Evolutionary conservation across 1,140 invertebrate genomes (phyloP).

Genomic region (Pogonognathellus flavescens): DNA sequence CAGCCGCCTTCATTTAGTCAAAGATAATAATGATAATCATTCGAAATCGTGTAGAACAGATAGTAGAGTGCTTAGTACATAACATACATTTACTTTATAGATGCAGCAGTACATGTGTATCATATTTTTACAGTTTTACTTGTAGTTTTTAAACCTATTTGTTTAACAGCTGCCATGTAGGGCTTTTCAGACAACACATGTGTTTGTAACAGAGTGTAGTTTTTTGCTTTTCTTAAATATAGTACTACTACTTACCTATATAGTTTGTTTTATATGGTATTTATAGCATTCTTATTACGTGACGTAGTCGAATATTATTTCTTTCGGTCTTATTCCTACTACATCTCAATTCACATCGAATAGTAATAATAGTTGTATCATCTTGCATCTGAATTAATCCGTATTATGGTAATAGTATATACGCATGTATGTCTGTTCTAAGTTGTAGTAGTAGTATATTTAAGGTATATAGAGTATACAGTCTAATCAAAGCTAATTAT

Average conservation of each 20-base stretch:
- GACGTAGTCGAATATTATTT: too few relatives aligned
- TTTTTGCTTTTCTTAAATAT: neutral
- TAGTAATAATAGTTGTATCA: too few relatives aligned
- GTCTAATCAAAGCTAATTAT: too few relatives aligned
- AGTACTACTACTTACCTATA: neutral
- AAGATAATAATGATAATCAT: constrained; percentile 27
- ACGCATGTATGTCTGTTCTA: too few relatives aligned
- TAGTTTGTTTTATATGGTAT: constrained; percentile 20
- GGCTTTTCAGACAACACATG: constrained; percentile 24
- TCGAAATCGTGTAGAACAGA: constrained; percentile 11
- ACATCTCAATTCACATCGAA: too few relatives aligned
- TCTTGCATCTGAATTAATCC: too few relatives aligned
- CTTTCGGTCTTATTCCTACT: too few relatives aligned
- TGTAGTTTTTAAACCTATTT: constrained; percentile 12
- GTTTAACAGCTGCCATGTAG: constrained; percentile 19
- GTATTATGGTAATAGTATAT: too few relatives aligned
- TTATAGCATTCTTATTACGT: too few relatives aligned
- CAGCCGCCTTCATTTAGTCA: constrained; percentile 1
- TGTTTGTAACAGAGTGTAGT: constrained; percentile 32
- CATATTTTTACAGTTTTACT: constrained; percentile 9
- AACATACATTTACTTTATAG: too few relatives aligned
- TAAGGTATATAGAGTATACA: too few relatives aligned
- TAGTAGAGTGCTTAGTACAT: neutral
- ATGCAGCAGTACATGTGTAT: neutral
- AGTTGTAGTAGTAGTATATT: too few relatives aligned